phyloP scores from a whole-genome alignment of 1,140 invertebrate genomes.

The Monochamus saltuarius region DNA sequence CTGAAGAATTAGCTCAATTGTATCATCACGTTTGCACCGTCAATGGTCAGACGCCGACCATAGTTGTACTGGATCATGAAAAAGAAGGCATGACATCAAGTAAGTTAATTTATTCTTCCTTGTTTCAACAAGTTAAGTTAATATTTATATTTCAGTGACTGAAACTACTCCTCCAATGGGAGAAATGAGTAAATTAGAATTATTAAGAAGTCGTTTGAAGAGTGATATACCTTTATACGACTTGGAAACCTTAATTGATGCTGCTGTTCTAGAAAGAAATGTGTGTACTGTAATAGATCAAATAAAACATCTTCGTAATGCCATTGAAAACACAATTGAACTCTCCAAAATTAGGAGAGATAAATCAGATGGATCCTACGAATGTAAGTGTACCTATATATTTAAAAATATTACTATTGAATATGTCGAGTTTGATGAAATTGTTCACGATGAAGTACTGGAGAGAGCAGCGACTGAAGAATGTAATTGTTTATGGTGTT shows the following conservation, averaged over 20 bases:
- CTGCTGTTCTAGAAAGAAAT: conserved; percentile 74
- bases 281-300: conserved; percentile 92
- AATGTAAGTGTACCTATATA: conserved; percentile 57
- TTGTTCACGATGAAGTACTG: no score
- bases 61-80: conserved; percentile 88
- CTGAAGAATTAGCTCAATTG: conserved; percentile 91
- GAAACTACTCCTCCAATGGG: conserved; percentile 47
- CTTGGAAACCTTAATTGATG: conserved; percentile 74
- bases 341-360: conserved; percentile 61
- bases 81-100: conserved; percentile 55
- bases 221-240: conserved; percentile 64
- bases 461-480: no score
- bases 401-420: no score
- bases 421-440: no score
- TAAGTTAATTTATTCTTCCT: conserved; percentile 27
- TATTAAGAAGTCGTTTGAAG: conserved; percentile 59
- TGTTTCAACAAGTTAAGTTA: no score
- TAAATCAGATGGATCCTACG: conserved; percentile 53
- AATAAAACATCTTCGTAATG: conserved; percentile 82
- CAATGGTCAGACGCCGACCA: conserved; percentile 85
- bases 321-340: conserved; percentile 89
- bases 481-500: no score
- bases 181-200: conserved; percentile 58
- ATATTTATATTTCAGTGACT: conserved; percentile 40
- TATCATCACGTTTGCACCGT: conserved; percentile 94